Evolutionary conservation across 1,140 invertebrate genomes (phyloP).

Genomic region (Bombus cullumanus): DNA sequence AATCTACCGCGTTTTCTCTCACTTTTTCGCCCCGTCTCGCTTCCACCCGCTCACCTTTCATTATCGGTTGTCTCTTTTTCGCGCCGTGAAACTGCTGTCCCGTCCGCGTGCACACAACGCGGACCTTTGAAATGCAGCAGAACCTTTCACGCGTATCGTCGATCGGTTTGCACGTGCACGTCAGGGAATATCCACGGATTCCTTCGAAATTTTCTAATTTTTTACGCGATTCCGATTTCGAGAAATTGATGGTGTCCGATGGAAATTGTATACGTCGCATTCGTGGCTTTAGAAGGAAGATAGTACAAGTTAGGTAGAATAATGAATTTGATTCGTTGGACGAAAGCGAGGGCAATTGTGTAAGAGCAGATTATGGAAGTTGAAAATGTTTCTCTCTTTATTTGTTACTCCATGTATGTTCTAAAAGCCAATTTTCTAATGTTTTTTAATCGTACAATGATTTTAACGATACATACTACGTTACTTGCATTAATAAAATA

Average conservation of each 20-base stretch:
- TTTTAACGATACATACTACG: no score
- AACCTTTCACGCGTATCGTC: slow-evolving; percentile 43
- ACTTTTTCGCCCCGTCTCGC: slow-evolving; percentile 53
- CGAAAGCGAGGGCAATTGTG: no score
- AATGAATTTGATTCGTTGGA: not conserved
- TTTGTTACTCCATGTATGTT: no score
- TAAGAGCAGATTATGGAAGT: no score
- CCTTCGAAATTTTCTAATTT: not conserved
- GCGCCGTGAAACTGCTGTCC: not conserved
- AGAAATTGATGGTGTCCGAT: not conserved
- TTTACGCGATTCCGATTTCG: not conserved
- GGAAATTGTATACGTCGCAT: not conserved
- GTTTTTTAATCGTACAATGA: no score
- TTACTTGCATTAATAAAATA: no score
- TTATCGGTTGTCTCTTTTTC: slow-evolving; percentile 53
- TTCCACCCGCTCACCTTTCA: slow-evolving; percentile 9
- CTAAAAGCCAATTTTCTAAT: no score
- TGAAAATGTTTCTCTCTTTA: no score
- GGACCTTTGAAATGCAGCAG: slow-evolving; percentile 18
- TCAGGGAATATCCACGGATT: not conserved
- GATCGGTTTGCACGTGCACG: slow-evolving; percentile 30
- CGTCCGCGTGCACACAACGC: not conserved
- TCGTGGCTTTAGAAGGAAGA: not conserved
- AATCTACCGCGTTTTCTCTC: slow-evolving; percentile 72
- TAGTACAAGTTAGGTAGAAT: no score